phyloP scores from a whole-genome alignment of 2,888 invertebrate species.

The Adineta ricciae region DNA sequence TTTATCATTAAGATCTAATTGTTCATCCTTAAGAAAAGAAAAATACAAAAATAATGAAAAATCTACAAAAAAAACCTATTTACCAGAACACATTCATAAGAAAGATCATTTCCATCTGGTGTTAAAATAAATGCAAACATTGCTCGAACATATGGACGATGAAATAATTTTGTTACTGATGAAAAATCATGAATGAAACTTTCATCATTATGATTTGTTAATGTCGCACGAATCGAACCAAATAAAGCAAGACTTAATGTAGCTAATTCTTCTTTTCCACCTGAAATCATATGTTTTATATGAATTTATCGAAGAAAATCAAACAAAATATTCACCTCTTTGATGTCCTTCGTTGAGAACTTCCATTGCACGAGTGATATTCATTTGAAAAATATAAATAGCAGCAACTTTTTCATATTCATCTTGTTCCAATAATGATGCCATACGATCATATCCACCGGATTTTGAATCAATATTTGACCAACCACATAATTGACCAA shows the following conservation, averaged over 20 bases:
- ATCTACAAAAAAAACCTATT: slow-evolving; percentile 42
- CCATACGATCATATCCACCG: neutral
- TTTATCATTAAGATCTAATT: slow-evolving; percentile 18
- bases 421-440: neutral
- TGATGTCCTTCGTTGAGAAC: neutral
- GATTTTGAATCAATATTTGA: neutral
- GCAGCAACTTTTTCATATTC: slow-evolving; percentile 3
- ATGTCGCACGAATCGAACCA: neutral
- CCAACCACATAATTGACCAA: neutral
- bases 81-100: slow-evolving; percentile 67
- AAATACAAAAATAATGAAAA: no score
- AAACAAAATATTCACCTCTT: no score
- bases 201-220: neutral
- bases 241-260: neutral
- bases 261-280: neutral
- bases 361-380: neutral
- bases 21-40: neutral
- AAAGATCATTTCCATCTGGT: slow-evolving; percentile 59
- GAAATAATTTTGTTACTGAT: neutral
- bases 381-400: neutral
- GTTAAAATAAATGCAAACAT: slow-evolving; percentile 75
- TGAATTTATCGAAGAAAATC: no score
- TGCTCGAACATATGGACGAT: slow-evolving; percentile 68
- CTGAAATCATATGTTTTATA: no score
- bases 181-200: neutral